Evolutionary conservation across 2,797 vertebrate species (phyloP), one percentile per base, ranked within the genome.

Genomic region (Sitta carolinensis): DNA sequence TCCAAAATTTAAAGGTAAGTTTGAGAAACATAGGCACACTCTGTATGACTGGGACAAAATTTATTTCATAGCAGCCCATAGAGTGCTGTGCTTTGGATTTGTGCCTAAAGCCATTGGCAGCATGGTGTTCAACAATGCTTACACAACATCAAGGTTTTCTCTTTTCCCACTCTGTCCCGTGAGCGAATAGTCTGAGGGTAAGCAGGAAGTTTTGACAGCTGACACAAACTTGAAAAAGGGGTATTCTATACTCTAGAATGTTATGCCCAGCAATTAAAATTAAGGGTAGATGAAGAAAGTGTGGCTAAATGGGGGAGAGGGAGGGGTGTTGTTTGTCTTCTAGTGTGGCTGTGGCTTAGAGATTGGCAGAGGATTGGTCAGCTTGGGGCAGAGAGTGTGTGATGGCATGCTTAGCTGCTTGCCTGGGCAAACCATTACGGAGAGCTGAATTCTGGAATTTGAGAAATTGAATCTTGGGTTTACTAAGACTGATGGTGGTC

Each of bases 361-460:
- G 15, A 13, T 13, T 43, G 16, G 3, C 8, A 67, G 59, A 32
- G 10, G 19, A 52, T 7, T 9, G 3, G 3, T 48, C 34, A 55
- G 4, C 5, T 16, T 36, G 22, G 11, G 16, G 18, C 10, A 62
- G 17, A 29, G 15, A 26, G 15, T 7, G 11, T 32, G 7, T 40
- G 42, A 43, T 11, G 11, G 6, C 4, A 11, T 5, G 2, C 21
- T 81, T n/a, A 84, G n/a, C 8, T 87, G 19, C 7, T 57, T 66
- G 3, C 4, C 21, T 40, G 22, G 11, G 10, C 15, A 69, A 57
- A 12, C 4, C 6, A n/a, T 4, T 13, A 57, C 2, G 16, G 4
- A 23, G 16, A 12, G 3, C 2, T 77, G 26, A 58, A 45, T 52
- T 88, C 29, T 43, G 51, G 32, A 64, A 45, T 61, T 21, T 54